These are phyloP conservation scores for Microchirus variegatus DNA, from an alignment of 2,797 vertebrate species.

Conservation along the genomic window DNA sequence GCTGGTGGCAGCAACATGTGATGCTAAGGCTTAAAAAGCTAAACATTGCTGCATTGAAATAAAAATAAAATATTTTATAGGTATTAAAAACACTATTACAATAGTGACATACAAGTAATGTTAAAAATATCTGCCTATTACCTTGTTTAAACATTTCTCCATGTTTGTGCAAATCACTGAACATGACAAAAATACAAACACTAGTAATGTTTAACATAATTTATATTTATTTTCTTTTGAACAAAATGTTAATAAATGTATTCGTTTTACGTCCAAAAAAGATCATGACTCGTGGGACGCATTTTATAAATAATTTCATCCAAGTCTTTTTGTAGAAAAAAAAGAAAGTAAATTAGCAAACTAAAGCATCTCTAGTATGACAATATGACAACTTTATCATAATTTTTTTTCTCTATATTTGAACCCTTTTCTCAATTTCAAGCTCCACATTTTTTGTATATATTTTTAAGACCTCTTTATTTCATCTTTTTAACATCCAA, in stretches of 20 bases:
- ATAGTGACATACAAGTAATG: no score
- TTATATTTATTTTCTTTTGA: constrained; percentile 88
- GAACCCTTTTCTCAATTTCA: constrained; percentile 72
- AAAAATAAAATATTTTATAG: no score
- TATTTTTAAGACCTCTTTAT: constrained; percentile 68
- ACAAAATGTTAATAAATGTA: constrained; percentile 87
- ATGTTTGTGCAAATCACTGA: background rate
- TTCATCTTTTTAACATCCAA: constrained; percentile 71
- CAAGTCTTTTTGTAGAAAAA: constrained; percentile 87
- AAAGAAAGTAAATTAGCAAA: constrained; percentile 86
- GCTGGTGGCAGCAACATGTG: no score
- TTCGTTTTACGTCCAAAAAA: constrained; percentile 87
- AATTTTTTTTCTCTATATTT: constrained; percentile 80
- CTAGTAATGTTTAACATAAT: constrained; percentile 83
- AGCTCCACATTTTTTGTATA: constrained; percentile 56
- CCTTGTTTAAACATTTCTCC: no score
- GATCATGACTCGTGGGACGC: constrained; percentile 86
- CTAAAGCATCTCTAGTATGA: constrained; percentile 88
- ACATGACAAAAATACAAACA: constrained; percentile 57
- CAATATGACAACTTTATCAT: constrained; percentile 84
- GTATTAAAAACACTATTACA: no score
- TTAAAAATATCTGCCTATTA: no score
- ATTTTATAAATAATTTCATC: constrained; percentile 89
- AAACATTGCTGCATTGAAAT: no score
- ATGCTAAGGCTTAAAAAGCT: no score